These are phyloP conservation scores for Synanthedon formicaeformis DNA, from an alignment of 2,888 invertebrate species.

Conservation along the genomic window DNA sequence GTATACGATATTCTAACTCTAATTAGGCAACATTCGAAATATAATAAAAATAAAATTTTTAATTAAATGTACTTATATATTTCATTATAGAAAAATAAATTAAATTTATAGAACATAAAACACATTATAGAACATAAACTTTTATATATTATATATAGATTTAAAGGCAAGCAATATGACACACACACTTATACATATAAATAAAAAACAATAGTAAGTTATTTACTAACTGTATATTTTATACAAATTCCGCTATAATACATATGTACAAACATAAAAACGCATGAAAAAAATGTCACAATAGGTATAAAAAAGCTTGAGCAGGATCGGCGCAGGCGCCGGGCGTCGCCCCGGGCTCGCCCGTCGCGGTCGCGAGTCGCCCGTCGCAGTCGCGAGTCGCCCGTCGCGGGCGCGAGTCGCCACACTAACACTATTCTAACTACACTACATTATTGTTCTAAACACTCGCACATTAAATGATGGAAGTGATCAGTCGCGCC, in stretches of 20 bases:
- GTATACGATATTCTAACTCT: no score
- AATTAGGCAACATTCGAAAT: no score
- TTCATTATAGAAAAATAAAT: no score
- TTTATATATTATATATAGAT: no score
- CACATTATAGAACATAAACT: background rate
- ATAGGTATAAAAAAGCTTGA: constrained; percentile 55
- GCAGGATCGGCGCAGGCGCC: constrained; percentile 31
- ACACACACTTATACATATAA: constrained; percentile 11
- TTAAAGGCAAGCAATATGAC: background rate
- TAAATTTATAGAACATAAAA: no score
- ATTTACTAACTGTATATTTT: constrained; percentile 60
- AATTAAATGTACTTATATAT: no score
- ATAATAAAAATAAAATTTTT: no score
- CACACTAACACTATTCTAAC: constrained; percentile 13
- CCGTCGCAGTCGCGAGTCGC: background rate
- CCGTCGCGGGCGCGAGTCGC: constrained; percentile 6
- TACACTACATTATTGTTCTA: constrained; percentile 41
- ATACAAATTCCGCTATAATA: constrained; percentile 69
- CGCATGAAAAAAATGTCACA: constrained; percentile 55
- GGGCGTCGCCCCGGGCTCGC: constrained; percentile 19
- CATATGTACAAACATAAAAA: constrained; percentile 70
- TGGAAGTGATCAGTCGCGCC: constrained; percentile 89
- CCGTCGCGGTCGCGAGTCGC: constrained; percentile 8
- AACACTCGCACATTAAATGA: constrained; percentile 75
- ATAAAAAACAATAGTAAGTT: constrained; percentile 28